These are phyloP conservation scores for Notolabrus celidotus DNA, from an alignment of 2,797 vertebrate species.

Conservation along the genomic window DNA sequence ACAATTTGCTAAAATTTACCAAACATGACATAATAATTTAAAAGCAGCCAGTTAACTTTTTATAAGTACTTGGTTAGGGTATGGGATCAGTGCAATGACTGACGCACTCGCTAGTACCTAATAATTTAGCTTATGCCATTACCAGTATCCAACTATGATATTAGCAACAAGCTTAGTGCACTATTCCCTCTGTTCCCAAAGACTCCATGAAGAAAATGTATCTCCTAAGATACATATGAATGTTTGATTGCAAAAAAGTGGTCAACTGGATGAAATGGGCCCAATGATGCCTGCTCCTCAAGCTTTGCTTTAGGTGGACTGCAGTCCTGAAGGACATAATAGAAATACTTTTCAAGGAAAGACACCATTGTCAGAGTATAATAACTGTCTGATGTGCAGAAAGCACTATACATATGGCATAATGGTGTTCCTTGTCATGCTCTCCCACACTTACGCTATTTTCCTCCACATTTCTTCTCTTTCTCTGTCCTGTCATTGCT, in stretches of 20 bases:
- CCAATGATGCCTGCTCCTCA: neutral
- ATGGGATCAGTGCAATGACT: too few relatives aligned
- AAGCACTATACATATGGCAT: conserved; percentile 1
- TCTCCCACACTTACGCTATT: conserved; percentile 1
- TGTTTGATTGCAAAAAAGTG: neutral
- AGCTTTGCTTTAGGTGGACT: neutral
- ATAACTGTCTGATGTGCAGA: conserved; percentile 14
- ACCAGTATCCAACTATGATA: too few relatives aligned
- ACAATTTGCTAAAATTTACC: too few relatives aligned
- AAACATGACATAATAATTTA: too few relatives aligned
- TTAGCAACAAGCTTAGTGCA: neutral
- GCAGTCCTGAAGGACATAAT: neutral
- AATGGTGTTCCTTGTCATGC: conserved; percentile 2
- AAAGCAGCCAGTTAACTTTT: too few relatives aligned
- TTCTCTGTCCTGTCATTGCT: too few relatives aligned
- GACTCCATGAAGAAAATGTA: neutral
- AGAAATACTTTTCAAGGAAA: conserved; percentile 12
- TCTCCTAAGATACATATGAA: neutral
- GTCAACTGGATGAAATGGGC: neutral
- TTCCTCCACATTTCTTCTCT: neutral
- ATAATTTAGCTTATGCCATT: too few relatives aligned
- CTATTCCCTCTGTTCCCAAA: neutral
- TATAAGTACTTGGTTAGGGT: too few relatives aligned
- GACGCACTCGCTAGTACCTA: too few relatives aligned
- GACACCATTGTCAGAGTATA: neutral